phyloP scores from a whole-genome alignment of 2,113 vertebrate genomes.

The Erinaceus europaeus region DNA sequence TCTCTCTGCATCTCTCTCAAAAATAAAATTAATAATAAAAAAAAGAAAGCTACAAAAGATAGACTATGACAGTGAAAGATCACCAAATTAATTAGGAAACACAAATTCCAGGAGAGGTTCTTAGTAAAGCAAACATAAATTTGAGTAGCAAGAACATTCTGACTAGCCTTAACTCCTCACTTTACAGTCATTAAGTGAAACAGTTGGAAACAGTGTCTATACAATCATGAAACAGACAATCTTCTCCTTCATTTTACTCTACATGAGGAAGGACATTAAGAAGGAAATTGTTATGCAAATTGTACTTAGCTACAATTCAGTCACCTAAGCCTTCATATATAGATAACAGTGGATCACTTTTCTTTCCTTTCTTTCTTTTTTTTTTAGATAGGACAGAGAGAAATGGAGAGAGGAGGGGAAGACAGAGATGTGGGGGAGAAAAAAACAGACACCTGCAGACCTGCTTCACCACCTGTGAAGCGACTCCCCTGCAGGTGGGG shows the following conservation, averaged over 20 bases:
- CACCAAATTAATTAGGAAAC: not conserved
- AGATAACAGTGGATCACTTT: not conserved
- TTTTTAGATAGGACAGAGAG: no score
- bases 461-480: no score
- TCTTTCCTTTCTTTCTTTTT: no score
- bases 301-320: constrained; percentile 9
- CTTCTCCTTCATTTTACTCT: not conserved
- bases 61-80: not conserved
- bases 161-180: not conserved
- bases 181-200: not conserved
- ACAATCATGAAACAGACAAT: not conserved
- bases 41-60: not conserved
- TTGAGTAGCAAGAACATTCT: not conserved
- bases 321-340: not conserved
- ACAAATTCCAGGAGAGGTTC: not conserved
- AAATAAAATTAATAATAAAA: no score
- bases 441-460: no score
- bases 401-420: no score
- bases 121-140: not conserved
- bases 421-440: no score
- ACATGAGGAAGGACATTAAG: not conserved
- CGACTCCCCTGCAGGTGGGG: no score
- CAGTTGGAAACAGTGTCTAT: not conserved
- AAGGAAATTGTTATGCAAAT: constrained; percentile 26
- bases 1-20: no score